Conservation (phyloP, 2,113 vertebrate species). For the Macheiramphus alcinus region DNA sequence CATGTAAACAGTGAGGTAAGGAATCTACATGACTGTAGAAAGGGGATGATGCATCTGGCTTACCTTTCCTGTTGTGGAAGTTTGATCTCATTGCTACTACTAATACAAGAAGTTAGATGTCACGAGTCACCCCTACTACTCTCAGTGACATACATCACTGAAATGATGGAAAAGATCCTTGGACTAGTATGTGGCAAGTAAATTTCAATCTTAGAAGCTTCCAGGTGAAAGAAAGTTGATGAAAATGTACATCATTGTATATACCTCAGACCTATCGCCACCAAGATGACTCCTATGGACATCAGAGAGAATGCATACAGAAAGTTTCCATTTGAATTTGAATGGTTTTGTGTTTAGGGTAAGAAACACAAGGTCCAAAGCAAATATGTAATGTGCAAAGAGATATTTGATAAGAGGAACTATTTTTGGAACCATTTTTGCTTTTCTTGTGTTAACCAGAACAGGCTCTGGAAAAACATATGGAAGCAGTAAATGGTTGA, state of each 20-base stretch:
- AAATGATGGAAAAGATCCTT: not conserved
- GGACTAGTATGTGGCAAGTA: not conserved
- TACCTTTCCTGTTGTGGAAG: not conserved
- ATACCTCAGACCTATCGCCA: not conserved
- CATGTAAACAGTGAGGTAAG: not conserved
- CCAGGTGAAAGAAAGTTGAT: not conserved
- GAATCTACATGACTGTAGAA: not conserved
- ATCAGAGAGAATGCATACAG: not conserved
- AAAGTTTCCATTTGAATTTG: not conserved
- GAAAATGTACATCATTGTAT: not conserved
- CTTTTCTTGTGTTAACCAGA: not conserved
- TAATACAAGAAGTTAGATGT: not conserved
- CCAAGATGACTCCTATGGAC: not conserved
- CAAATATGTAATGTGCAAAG: not conserved
- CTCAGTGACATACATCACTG: not conserved
- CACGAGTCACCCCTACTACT: rapidly evolving
- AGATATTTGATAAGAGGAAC: not conserved
- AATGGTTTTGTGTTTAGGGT: not conserved
- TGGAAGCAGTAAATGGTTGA: not conserved
- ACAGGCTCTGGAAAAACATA: not conserved
- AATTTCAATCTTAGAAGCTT: not conserved
- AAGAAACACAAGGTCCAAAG: not conserved
- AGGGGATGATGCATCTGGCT: not conserved
- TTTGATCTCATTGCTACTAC: not conserved
- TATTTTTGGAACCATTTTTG: not conserved